Evolutionary conservation across 2,113 vertebrate genomes (phyloP).

Genomic region (Stercorarius parasiticus): DNA sequence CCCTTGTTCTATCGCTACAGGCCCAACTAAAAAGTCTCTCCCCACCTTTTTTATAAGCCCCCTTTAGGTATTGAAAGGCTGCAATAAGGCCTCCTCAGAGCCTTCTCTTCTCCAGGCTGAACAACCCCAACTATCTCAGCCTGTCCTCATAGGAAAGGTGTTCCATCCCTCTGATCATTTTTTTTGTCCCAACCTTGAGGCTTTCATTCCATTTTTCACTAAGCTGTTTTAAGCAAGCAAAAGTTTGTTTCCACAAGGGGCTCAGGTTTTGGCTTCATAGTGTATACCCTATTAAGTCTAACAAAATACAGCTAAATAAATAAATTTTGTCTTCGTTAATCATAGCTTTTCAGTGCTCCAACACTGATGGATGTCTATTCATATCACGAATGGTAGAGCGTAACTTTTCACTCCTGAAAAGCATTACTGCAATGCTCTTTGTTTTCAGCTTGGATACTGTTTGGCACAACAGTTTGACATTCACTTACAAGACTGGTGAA

Average conservation of each 20-base stretch:
- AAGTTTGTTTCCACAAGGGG: not conserved
- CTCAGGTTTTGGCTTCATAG: not conserved
- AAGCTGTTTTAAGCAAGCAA: not conserved
- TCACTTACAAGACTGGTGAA: constrained; percentile 25
- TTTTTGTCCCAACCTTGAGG: not conserved
- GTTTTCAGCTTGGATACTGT: constrained; percentile 1
- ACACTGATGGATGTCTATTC: not conserved
- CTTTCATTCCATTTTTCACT: not conserved
- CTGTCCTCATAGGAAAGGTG: not conserved
- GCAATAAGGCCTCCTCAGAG: not conserved
- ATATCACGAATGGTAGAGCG: not conserved
- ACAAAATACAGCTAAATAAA: not conserved
- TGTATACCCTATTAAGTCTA: not conserved
- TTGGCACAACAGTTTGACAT: constrained; percentile 27
- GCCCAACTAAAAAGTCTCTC: not conserved
- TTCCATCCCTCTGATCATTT: not conserved
- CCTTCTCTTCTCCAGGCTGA: not conserved
- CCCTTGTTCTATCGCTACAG: not conserved
- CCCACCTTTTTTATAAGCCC: not conserved
- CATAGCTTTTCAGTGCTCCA: not conserved
- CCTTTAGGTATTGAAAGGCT: not conserved
- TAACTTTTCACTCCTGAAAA: not conserved
- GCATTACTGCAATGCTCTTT: not conserved
- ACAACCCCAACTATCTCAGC: not conserved
- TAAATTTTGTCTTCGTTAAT: not conserved